Evolutionary conservation across 2,113 vertebrate genomes (phyloP), one percentile per base, ranked within the genome.

Genomic region (Scolopax mira): DNA sequence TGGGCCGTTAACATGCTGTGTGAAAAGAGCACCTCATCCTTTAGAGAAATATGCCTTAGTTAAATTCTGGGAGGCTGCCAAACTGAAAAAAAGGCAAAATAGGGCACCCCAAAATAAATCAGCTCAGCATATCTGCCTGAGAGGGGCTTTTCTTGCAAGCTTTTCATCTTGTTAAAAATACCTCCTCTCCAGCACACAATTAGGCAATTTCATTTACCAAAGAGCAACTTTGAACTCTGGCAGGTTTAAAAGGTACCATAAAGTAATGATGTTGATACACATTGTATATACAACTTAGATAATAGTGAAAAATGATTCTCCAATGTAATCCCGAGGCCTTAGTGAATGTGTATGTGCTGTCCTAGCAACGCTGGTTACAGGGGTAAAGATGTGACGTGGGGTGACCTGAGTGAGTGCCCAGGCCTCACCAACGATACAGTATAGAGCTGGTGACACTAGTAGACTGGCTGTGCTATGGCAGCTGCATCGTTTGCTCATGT

Each of bases 41-140:
- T 79, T 19, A 65, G 61, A 85, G 80, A 82, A 94, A 94, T 70
- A 93, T 9, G 35, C 62, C 58, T 79, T 52, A 54, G 69, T 85
- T 88, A 75, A 94, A 85, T 60, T 71, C 64, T 91, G 83, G 30
- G 61, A 93, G 79, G 54, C 93, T 96, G 81, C 86, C 77, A 88
- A 79, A 80, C 55, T 84, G 44, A 37, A 91, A 95, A 92, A 91
- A 67, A 5, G 0, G 57, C 85, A 83, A 87, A 70, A 80, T 89
- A 94, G 75, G 69, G 55, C 80, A 62, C 83, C 95, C 85, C 84
- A 90, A 94, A 88, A 89, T 75, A 92, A 97, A 93, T 46, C 91
- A 89, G 54, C 42, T 79, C 46, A 35, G 35, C 49, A 6, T 73
- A 77, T 46, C 48, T 92, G 41, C 65, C 35, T 44, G 48, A 84